Base-by-base conservation (phyloP, 1,140 invertebrate genomes). In the Brachionus plicatilis region DNA sequence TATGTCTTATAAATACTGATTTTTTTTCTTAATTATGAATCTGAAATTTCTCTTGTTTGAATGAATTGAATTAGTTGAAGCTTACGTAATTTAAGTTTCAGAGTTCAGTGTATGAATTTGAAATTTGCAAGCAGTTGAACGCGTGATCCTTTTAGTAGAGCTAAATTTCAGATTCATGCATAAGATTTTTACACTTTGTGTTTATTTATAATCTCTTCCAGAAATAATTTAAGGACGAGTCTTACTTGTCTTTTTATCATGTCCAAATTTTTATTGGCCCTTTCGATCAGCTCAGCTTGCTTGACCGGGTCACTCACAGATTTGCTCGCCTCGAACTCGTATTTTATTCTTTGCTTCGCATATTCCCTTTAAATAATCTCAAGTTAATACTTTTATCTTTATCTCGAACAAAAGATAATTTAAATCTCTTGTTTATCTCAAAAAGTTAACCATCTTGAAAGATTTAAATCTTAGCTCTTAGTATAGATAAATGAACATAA, bases 191-290 rank as follows among this genome's bases (percentile, higher is more conserved):
- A 14, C 1, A 24, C 33, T 6, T 2, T 27, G 3, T 24, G 17
- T 29, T 33, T 68, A 68, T 33, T 68, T 68, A 41, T 68, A 33
- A 68, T 33, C 66, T 41, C 29, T 33, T 33, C 33, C n/a, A 41
- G 5, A 68, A 68, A 68, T 68, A 14, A 14, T 27, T 29, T 68
- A 14, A 37, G 9, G 56, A 9, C 3, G 14, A n/a, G 9, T 45
- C 53, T 82, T 60, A 82, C 79, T 82, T 82, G 79, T 82, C 79
- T 82, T 82, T 82, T 82, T 24, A 82, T 82, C 53, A 82, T 60
- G 3, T 82, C 33, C 14, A 82, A 24, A 82, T 82, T 82, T 82
- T 17, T 17, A 4, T 82, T 82, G 20, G 79, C 50, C 41, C 65
- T 82, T 60, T 68, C 17, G 24, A 82, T 60, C 24, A 82, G 6